Conservation (phyloP, 2,888 invertebrate species). For the Oscheius myriophilus region DNA sequence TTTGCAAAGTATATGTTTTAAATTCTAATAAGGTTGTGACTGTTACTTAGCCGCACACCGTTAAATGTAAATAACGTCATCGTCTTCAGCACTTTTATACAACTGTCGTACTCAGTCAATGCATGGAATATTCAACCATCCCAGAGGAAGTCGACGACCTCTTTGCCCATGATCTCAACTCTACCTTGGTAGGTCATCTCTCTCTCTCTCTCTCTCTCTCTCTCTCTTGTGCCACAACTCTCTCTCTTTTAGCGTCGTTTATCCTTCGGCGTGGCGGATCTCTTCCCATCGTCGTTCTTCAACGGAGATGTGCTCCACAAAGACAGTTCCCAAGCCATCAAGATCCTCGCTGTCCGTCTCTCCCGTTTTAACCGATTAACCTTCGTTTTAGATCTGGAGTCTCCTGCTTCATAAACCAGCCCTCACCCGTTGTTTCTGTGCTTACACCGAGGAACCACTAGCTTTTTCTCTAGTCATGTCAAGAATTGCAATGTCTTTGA, state of each 20-base stretch:
- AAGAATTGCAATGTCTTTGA: conserved; percentile 56
- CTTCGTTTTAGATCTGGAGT: conserved; percentile 54
- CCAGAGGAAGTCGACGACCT: conserved; percentile 54
- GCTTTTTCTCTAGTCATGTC: conserved; percentile 60
- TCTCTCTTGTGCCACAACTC: too few species aligned
- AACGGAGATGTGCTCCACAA: conserved; percentile 42
- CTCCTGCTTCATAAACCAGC: conserved; percentile 59
- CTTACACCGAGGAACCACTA: conserved; percentile 63
- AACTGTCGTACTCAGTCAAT: conserved; percentile 63
- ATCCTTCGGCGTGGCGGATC: conserved; percentile 57
- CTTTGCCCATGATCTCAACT: conserved; percentile 57
- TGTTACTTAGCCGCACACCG: not conserved
- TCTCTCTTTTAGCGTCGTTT: conserved; percentile 56
- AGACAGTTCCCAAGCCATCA: conserved; percentile 52
- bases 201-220: not conserved
- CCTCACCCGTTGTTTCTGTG: conserved; percentile 61
- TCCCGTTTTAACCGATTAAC: not conserved
- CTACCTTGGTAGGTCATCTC: conserved; percentile 48
- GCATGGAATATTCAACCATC: conserved; percentile 59
- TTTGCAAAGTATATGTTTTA: too few species aligned
- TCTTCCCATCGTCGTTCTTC: conserved; percentile 58
- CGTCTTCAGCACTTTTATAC: conserved; percentile 63
- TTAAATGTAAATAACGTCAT: too few species aligned
- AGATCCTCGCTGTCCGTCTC: conserved; percentile 40
- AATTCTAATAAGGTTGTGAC: too few species aligned